phyloP scores from a whole-genome alignment of 2,888 invertebrate species.

The Agrenia bidenticulata region DNA sequence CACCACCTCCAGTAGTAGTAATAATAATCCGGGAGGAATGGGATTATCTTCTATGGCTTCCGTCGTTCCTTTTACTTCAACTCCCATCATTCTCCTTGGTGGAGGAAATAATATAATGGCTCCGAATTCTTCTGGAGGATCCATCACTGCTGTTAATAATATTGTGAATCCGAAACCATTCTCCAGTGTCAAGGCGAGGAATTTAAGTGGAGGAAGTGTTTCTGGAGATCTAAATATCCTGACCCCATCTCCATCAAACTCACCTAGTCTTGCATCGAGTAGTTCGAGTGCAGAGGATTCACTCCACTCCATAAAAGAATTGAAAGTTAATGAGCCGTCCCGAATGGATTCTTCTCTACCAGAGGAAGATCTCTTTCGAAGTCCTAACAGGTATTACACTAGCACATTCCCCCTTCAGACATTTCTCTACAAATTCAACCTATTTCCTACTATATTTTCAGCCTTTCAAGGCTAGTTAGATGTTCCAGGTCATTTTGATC shows the following conservation, averaged over 20 bases:
- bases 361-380: conserved; percentile 68
- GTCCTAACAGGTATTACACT: conserved; percentile 63
- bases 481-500: too few relatives aligned
- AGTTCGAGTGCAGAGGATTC: conserved; percentile 26
- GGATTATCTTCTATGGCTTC: conserved; percentile 8
- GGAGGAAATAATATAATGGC: not conserved
- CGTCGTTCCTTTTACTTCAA: not conserved
- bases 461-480: conserved; percentile 16
- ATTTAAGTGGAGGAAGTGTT: conserved; percentile 33
- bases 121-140: conserved; percentile 1
- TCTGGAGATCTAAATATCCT: conserved; percentile 29
- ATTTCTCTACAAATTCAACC: too few relatives aligned
- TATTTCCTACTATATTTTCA: conserved; percentile 3
- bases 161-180: not conserved
- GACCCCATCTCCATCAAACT: conserved; percentile 43
- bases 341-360: conserved; percentile 38
- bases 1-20: not conserved
- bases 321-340: conserved; percentile 47
- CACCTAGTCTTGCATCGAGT: conserved; percentile 29
- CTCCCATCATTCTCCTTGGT: not conserved
- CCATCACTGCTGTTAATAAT: not conserved
- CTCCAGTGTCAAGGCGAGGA: conserved; percentile 27
- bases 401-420: too few relatives aligned
- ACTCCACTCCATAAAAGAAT: conserved; percentile 39
- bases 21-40: conserved; percentile 6